These are phyloP conservation scores for Charaxes varanes DNA, from an alignment of 1,140 invertebrate species.

Conservation along the genomic window DNA sequence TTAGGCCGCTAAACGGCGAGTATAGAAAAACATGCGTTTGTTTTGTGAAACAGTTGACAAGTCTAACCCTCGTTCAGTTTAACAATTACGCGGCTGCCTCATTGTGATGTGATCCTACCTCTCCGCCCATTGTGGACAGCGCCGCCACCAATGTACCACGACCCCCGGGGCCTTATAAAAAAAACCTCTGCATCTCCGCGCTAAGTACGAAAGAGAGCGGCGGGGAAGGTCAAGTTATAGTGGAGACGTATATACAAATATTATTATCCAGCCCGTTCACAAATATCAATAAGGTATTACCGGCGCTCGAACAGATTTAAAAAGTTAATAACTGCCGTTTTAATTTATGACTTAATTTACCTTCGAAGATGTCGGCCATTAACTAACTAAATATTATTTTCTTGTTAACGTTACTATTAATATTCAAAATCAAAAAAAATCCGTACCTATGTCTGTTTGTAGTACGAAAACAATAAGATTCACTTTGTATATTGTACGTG, in stretches of 20 bases:
- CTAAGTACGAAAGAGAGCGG: constrained; percentile 17
- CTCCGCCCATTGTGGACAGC: constrained; percentile 63
- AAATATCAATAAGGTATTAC: constrained; percentile 73
- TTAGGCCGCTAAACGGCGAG: constrained; percentile 11
- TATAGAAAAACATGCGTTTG: constrained; percentile 31
- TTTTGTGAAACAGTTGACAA: constrained; percentile 64
- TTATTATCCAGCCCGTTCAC: constrained; percentile 71
- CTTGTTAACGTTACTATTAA: not conserved
- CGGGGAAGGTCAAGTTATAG: constrained; percentile 33
- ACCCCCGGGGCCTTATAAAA: constrained; percentile 29
- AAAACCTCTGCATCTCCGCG: constrained; percentile 22
- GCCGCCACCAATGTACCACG: constrained; percentile 35
- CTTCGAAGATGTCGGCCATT: constrained; percentile 1
- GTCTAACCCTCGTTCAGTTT: constrained; percentile 64
- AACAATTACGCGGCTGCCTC: constrained; percentile 68
- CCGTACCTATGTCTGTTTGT: too few species aligned
- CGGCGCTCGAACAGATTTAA: constrained; percentile 60
- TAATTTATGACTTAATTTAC: constrained; percentile 39
- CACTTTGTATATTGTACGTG: too few species aligned
- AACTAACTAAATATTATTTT: not conserved
- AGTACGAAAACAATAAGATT: too few species aligned
- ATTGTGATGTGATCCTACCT: constrained; percentile 66
- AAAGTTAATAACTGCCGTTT: constrained; percentile 65
- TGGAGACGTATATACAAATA: constrained; percentile 62
- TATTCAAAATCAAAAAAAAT: not conserved